These are phyloP conservation scores for Leptopterna dolabrata DNA, from an alignment of 2,888 invertebrate species.

Conservation along the genomic window DNA sequence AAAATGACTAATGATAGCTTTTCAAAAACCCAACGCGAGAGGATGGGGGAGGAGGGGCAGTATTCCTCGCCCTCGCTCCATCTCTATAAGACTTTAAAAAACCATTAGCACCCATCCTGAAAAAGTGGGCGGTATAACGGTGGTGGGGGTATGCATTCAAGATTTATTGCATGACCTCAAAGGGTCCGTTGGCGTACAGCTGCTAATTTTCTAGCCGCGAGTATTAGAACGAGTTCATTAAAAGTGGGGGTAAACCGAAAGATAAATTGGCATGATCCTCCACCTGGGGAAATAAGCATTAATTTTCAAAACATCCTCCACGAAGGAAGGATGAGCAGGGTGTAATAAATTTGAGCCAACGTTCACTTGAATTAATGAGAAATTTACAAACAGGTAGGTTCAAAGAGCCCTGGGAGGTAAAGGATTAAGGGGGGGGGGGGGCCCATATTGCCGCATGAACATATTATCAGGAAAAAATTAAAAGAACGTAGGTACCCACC, in stretches of 20 bases:
- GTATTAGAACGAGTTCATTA: neutral
- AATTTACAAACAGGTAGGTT: neutral
- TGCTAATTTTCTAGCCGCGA: neutral
- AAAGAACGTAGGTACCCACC: too few relatives aligned
- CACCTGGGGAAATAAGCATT: neutral
- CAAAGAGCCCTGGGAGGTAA: neutral
- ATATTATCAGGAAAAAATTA: too few relatives aligned
- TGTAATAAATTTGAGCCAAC: neutral
- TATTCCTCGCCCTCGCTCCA: neutral
- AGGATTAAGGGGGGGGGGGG: too few relatives aligned
- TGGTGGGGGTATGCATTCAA: neutral
- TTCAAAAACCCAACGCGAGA: neutral
- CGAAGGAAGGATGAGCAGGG: neutral
- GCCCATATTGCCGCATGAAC: too few relatives aligned
- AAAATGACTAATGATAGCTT: constrained; percentile 41
- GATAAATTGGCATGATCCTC: constrained; percentile 7
- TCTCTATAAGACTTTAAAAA: constrained; percentile 27
- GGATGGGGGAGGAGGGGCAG: neutral
- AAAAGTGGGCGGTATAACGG: neutral
- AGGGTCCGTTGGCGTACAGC: neutral
- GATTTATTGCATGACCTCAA: constrained; percentile 13
- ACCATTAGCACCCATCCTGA: constrained; percentile 25
- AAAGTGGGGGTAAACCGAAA: neutral
- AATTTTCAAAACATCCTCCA: neutral
- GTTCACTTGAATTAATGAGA: neutral